Conservation (phyloP, 1,140 invertebrate species). For the Harpegnathos saltator region DNA sequence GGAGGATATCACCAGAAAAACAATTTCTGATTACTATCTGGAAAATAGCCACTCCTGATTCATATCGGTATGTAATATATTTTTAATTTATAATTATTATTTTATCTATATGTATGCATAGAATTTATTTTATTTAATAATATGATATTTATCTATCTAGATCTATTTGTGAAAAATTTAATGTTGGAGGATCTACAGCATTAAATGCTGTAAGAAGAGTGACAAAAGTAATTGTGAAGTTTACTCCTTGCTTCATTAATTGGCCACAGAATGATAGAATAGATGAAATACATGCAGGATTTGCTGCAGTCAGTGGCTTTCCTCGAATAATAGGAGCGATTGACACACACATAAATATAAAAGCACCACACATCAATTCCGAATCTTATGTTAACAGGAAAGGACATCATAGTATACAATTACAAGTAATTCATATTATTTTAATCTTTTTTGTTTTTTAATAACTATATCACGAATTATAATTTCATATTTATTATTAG, state of each 20-base stretch:
- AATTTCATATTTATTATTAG: conserved; percentile 3
- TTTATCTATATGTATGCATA: no score
- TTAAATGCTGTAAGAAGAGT: conserved; percentile 7
- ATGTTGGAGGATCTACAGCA: not conserved
- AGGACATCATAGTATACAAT: not conserved
- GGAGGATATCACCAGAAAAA: not conserved
- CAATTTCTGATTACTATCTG: not conserved
- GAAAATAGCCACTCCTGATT: conserved; percentile 21
- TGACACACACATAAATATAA: conserved; percentile 14
- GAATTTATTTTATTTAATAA: conserved; percentile 2
- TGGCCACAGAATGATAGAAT: not conserved
- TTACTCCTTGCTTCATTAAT: not conserved
- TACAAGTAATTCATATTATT: not conserved
- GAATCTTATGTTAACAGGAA: conserved; percentile 5
- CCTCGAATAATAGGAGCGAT: not conserved
- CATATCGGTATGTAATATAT: no score
- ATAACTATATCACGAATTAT: not conserved
- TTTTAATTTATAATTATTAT: no score
- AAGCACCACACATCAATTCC: not conserved
- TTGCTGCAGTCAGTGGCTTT: conserved; percentile 7
- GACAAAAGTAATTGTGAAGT: not conserved
- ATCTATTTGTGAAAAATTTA: not conserved
- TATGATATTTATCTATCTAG: not conserved
- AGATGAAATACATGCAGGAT: not conserved
- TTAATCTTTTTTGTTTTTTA: no score